Evolutionary conservation across 2,113 vertebrate genomes (phyloP).

Genomic region (Mellivora capensis): DNA sequence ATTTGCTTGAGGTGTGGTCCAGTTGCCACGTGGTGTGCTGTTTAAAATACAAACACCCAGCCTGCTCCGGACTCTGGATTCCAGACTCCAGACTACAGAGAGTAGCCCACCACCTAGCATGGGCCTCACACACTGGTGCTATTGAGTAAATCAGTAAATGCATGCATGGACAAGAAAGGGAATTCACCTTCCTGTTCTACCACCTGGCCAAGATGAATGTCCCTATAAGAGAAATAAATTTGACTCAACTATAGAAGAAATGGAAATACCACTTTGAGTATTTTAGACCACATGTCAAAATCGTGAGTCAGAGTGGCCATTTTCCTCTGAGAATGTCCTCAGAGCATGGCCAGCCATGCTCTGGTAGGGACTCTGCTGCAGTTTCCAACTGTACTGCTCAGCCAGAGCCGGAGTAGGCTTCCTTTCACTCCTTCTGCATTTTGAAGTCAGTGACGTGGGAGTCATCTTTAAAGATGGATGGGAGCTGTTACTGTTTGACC

Average conservation of each 20-base stretch:
- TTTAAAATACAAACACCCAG: neutral
- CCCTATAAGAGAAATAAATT: neutral
- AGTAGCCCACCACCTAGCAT: neutral
- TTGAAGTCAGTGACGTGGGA: neutral
- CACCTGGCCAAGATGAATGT: neutral
- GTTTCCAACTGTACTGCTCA: neutral
- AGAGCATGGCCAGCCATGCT: neutral
- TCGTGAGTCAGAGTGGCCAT: neutral
- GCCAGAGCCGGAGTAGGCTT: neutral
- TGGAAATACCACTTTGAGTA: neutral
- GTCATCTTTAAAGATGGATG: neutral
- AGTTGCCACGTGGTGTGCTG: neutral
- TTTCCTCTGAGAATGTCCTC: too few relatives aligned
- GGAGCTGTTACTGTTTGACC: neutral
- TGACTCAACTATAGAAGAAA: neutral
- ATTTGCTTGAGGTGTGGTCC: neutral
- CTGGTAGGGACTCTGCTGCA: neutral
- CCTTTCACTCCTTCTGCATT: neutral
- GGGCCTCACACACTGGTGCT: neutral
- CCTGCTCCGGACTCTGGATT: neutral
- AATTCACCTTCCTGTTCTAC: neutral
- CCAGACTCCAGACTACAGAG: too few relatives aligned
- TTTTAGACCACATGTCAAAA: neutral
- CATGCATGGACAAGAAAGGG: neutral
- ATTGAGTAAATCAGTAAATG: fast-evolving